These are phyloP conservation scores for Sardina pilchardus DNA, from an alignment of 2,113 vertebrate species.

Conservation along the genomic window DNA sequence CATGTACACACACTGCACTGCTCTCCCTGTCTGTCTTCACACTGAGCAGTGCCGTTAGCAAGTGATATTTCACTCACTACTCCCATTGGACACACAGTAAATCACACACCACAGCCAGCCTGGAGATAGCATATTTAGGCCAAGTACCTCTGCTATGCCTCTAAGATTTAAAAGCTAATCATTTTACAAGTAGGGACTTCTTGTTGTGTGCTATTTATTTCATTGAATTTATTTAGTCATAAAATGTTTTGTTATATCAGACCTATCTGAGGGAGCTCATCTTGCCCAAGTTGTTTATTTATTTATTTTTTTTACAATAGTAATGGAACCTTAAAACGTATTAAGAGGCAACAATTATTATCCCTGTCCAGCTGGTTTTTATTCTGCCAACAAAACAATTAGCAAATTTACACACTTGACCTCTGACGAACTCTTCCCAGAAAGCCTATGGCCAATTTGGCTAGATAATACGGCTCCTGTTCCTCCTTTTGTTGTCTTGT, in stretches of 20 bases:
- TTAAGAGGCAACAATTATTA: too few relatives aligned
- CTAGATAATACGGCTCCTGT: too few relatives aligned
- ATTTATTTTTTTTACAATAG: background rate
- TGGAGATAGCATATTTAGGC: conserved; percentile 3
- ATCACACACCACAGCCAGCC: background rate
- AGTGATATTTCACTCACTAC: background rate
- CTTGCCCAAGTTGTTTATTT: background rate
- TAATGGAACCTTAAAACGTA: too few relatives aligned
- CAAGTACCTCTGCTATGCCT: background rate
- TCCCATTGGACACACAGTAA: background rate
- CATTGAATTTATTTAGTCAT: background rate
- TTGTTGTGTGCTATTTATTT: background rate
- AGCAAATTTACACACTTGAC: too few relatives aligned
- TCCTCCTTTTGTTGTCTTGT: too few relatives aligned
- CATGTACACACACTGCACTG: background rate
- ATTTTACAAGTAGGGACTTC: background rate
- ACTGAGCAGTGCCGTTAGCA: background rate
- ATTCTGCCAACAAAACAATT: too few relatives aligned
- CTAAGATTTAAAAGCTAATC: background rate
- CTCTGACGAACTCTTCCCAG: too few relatives aligned
- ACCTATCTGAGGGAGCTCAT: background rate
- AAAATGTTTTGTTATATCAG: background rate
- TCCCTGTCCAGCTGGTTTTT: too few relatives aligned
- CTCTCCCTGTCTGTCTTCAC: background rate
- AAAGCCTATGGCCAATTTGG: too few relatives aligned